Conservation (phyloP, 2,797 vertebrate genomes). For the Oryzias dopingdopingensis region DNA sequence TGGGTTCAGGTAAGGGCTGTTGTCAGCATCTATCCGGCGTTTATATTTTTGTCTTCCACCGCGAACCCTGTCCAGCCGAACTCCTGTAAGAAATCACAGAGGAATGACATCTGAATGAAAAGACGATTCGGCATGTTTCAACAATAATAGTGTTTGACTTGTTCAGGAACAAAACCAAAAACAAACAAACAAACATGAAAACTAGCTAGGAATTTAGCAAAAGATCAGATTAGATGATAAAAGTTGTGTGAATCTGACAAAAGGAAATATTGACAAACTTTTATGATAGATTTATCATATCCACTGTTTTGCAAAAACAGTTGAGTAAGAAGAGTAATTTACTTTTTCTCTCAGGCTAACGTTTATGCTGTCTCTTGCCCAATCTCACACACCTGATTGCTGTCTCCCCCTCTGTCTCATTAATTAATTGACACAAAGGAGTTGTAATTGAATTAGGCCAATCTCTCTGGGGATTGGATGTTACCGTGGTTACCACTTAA, state of each 20-base stretch:
- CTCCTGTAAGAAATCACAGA: conserved; percentile 76
- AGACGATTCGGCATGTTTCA: not conserved
- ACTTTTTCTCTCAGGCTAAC: conserved; percentile 40
- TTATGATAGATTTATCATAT: conserved; percentile 6
- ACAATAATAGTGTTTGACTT: not conserved
- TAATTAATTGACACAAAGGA: conserved; percentile 87
- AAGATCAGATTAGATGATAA: not conserved
- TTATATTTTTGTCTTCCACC: conserved; percentile 99
- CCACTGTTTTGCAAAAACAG: conserved; percentile 25
- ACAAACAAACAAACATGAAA: not conserved
- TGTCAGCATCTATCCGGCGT: conserved; percentile 99
- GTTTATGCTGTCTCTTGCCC: conserved; percentile 47
- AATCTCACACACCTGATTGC: conserved; percentile 49
- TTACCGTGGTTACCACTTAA: conserved; percentile 82
- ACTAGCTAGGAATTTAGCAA: not conserved
- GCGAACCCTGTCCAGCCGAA: conserved; percentile 96
- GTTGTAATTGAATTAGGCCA: conserved; percentile 84
- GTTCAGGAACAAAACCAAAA: conserved; percentile 1
- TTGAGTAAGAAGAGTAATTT: conserved; percentile 16
- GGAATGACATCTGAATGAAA: conserved; percentile 27
- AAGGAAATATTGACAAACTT: conserved; percentile 5
- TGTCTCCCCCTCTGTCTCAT: conserved; percentile 64
- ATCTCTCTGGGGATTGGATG: conserved; percentile 79
- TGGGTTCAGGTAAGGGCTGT: conserved; percentile 98
- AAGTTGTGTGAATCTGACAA: not conserved